Conservation (phyloP, 2,888 invertebrate species). For the Papilio gigon region DNA sequence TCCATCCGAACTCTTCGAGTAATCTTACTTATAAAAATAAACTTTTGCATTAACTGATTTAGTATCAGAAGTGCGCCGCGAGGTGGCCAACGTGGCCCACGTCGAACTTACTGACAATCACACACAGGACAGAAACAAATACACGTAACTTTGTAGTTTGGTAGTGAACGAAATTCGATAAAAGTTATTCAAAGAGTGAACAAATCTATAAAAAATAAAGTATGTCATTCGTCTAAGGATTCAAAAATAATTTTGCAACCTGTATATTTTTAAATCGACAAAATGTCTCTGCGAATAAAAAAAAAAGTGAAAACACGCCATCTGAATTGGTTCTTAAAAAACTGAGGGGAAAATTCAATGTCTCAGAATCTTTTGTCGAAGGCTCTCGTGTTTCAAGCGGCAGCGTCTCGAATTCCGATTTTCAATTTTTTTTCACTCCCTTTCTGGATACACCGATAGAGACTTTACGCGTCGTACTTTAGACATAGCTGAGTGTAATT, state of each 20-base stretch:
- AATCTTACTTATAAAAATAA: slow-evolving; percentile 84
- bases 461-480: slow-evolving; percentile 73
- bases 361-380: slow-evolving; percentile 59
- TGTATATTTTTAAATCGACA: slow-evolving; percentile 60
- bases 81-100: slow-evolving; percentile 70
- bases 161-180: slow-evolving; percentile 53
- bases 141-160: slow-evolving; percentile 78
- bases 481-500: slow-evolving; percentile 73
- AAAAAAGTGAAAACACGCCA: slow-evolving; percentile 41
- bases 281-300: slow-evolving; percentile 46
- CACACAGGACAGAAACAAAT: slow-evolving; percentile 79
- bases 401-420: slow-evolving; percentile 59
- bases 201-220: too few relatives aligned
- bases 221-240: not conserved
- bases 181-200: too few relatives aligned
- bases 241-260: not conserved
- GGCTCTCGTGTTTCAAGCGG: slow-evolving; percentile 56
- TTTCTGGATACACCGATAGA: slow-evolving; percentile 63
- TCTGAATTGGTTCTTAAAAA: slow-evolving; percentile 50
- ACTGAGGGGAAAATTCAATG: slow-evolving; percentile 56
- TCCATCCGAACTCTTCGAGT: slow-evolving; percentile 75
- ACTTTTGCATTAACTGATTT: slow-evolving; percentile 83
- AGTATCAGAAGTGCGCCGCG: slow-evolving; percentile 73
- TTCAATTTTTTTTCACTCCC: slow-evolving; percentile 61
- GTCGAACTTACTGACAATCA: slow-evolving; percentile 73